Evolutionary conservation across 2,888 invertebrate genomes (phyloP).

Genomic region (Mesodorylaimus sp.): DNA sequence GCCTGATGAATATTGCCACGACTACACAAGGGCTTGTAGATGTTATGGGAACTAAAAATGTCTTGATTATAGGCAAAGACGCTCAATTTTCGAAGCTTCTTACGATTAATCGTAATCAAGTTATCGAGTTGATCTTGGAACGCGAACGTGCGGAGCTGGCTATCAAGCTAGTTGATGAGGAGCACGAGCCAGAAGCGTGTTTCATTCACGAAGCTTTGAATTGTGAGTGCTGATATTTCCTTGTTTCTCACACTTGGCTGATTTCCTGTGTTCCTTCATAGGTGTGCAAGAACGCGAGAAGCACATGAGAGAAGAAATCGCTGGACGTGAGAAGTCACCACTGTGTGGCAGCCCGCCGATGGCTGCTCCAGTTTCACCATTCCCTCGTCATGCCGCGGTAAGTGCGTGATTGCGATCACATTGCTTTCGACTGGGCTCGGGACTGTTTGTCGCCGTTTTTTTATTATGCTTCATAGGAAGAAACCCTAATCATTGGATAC

Average conservation of each 20-base stretch:
- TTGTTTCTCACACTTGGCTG: too few species aligned
- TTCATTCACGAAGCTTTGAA: conserved; percentile 65
- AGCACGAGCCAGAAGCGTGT: conserved; percentile 55
- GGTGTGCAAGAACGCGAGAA: not conserved
- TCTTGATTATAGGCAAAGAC: conserved; percentile 21
- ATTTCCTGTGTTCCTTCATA: conserved; percentile 34
- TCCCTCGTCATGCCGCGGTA: too few species aligned
- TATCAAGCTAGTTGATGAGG: conserved; percentile 41
- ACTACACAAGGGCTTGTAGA: too few species aligned
- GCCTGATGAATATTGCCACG: too few species aligned
- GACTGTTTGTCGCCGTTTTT: not conserved
- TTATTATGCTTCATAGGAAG: not conserved
- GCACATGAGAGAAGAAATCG: too few species aligned
- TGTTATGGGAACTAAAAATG: too few species aligned
- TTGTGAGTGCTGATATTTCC: conserved; percentile 44
- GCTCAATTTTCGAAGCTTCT: conserved; percentile 46
- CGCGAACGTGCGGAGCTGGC: conserved; percentile 52
- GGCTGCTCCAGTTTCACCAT: too few species aligned
- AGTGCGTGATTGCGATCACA: too few species aligned
- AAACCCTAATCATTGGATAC: too few species aligned
- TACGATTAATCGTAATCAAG: conserved; percentile 49
- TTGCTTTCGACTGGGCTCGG: not conserved
- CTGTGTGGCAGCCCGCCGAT: too few species aligned
- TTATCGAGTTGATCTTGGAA: conserved; percentile 45
- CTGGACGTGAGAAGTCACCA: too few species aligned